A percentile compares a stretch with the other conserved stretches of the same genome.
Conservation (phyloP, 2,797 vertebrate species). For the Acridotheres tristis region DNA sequence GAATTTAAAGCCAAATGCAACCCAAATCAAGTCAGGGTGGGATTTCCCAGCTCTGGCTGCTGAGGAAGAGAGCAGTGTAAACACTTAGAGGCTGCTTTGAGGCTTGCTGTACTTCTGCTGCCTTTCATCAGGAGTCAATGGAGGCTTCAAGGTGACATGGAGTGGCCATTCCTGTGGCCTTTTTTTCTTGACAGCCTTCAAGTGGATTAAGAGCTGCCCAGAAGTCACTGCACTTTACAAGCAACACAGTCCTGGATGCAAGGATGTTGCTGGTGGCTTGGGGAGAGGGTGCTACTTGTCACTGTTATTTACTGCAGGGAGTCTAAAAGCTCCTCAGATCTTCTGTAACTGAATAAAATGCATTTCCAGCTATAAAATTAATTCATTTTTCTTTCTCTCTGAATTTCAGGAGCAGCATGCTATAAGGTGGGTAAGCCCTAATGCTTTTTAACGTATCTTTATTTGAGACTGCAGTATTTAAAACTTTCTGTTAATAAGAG, state of each 20-base stretch:
- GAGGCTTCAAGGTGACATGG: background rate
- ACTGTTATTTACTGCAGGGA: background rate
- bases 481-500: conserved; percentile 12
- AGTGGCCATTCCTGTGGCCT: background rate
- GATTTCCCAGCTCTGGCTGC: background rate
- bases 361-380: background rate
- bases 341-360: background rate
- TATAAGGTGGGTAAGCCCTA: background rate
- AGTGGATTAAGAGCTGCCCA: background rate
- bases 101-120: background rate
- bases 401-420: background rate
- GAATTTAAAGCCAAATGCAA: background rate
- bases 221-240: background rate
- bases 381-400: background rate
- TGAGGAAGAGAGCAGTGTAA: background rate
- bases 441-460: background rate
- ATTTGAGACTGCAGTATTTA: background rate
- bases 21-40: background rate
- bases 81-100: background rate
- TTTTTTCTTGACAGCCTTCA: background rate
- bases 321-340: background rate
- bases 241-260: background rate
- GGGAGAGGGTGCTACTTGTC: background rate
- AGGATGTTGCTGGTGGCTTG: background rate
- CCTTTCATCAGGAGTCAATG: background rate